Evolutionary conservation across 2,113 vertebrate species (phyloP), one percentile per base, ranked within the genome.

Genomic region (Saimiri boliviensis): DNA sequence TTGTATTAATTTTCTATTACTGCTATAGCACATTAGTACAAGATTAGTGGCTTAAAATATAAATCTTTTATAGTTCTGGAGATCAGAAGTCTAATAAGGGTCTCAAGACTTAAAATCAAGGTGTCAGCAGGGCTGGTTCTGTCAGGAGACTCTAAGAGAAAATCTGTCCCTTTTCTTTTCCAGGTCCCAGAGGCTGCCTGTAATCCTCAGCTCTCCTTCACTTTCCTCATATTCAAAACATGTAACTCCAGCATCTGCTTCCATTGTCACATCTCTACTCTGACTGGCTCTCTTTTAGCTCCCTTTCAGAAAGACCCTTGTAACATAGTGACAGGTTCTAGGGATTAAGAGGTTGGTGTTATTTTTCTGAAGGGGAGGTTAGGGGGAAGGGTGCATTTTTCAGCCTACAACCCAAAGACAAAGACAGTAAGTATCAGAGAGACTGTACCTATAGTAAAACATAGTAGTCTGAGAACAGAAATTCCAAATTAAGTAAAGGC

Each of bases 311-410:
- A 74, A 32, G 52, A 47, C 7, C 19, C 10, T 56, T 56, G 4
- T 60, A 77, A 87, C 25, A 49, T 58, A 45, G 58, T 42, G 8
- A 40, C 2, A 89, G 21, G 4, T n/a, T 91, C 17, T 2, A 11
- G 32, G 10, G 30, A 58, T 56, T 45, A n/a, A 3, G 11, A 52
- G 0, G 1, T 73, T 20, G 45, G n/a, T 3, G n/a, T 37, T n/a
- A 63, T 47, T 42, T 86, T 58, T 27, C 0, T 70, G 68, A n/a
- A 23, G 20, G 10, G 19, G 40, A 10, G 25, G 13, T 16, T 54
- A 11, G n/a, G 56, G 40, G 47, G 4, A 68, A 35, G 66, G 17
- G 17, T 70, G 1, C 52, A 6, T 37, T 54, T 49, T 76, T 86
- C 35, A 70, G 25, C 11, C 16, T 77, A 32, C 40, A 10, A 37